Evolutionary conservation across 2,888 invertebrate species (phyloP).

Genomic region (Tyria jacobaeae): DNA sequence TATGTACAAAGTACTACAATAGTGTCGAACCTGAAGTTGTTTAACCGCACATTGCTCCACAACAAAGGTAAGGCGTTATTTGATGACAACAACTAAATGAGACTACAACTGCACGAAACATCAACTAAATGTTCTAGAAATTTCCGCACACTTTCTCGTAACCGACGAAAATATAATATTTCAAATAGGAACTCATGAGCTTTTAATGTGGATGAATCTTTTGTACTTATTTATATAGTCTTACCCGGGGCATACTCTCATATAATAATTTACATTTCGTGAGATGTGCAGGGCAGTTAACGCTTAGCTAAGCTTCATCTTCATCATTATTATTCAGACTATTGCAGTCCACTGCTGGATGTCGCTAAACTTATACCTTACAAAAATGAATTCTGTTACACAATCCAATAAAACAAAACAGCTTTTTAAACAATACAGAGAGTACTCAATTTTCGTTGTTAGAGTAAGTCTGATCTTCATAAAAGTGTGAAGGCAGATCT

Average conservation of each 20-base stretch:
- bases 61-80: not conserved
- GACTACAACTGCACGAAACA: constrained; percentile 14
- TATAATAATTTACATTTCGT: not conserved
- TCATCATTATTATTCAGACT: too few species aligned
- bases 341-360: too few species aligned
- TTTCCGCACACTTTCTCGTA: constrained; percentile 25
- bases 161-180: too few species aligned
- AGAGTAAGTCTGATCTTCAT: too few species aligned
- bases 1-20: not conserved
- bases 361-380: too few species aligned
- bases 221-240: not conserved
- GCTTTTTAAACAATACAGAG: too few species aligned
- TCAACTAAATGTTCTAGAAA: constrained; percentile 20
- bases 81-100: constrained; percentile 21
- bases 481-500: too few species aligned
- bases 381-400: too few species aligned
- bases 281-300: not conserved
- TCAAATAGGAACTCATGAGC: constrained; percentile 1
- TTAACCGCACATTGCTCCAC: not conserved
- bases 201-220: not conserved
- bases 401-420: too few species aligned
- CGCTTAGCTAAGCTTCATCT: too few species aligned
- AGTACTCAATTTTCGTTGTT: too few species aligned
- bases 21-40: not conserved
- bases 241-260: not conserved